Evolutionary conservation across 2,113 vertebrate genomes (phyloP), one percentile per base, ranked within the genome.

Genomic region (Cichladusa arquata): DNA sequence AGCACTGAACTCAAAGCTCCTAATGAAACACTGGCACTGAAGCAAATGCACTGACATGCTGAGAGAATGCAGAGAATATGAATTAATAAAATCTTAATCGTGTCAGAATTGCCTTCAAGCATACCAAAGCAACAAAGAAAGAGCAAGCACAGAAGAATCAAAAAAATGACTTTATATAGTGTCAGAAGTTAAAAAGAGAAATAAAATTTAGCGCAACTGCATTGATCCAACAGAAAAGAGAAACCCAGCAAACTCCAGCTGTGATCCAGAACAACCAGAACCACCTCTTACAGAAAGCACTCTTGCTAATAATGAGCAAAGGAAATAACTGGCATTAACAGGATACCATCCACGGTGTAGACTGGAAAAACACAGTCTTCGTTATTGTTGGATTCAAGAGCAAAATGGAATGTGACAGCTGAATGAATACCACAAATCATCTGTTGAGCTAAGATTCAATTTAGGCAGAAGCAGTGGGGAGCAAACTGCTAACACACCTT

Each of bases 41-140:
- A 62, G 67, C 82, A 73, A 88, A 82, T 0, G 0, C 44, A 45
- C 60, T 81, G 51, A 57, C 47, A 62, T 14, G 44, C 31, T 78
- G 51, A 78, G 56, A 90, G 62, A 92, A 95, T 1, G 13, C 65
- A 76, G 38, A 88, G 34, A 86, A 86, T 9, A 83, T 1, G 5
- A 90, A 86, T 50, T 73, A 93, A 90, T 87, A 83, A 92, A 91
- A 94, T 44, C 62, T 66, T 77, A 67, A 87, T 77, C 51, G 14
- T 40, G 24, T 50, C 71, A 90, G 54, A 82, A 77, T 18, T 82
- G 54, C 54, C 87, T 83, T 47, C 73, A 95, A 91, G 58, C 54
- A 36, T 40, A 93, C 5, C 9, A 71, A 79, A 87, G 58, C 28
- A 77, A 93, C 79, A 86, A 86, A 86, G 62, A 72, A 80, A 72